These are phyloP conservation scores for Eidolon helvum DNA, from an alignment of 2,113 vertebrate species.

Conservation along the genomic window DNA sequence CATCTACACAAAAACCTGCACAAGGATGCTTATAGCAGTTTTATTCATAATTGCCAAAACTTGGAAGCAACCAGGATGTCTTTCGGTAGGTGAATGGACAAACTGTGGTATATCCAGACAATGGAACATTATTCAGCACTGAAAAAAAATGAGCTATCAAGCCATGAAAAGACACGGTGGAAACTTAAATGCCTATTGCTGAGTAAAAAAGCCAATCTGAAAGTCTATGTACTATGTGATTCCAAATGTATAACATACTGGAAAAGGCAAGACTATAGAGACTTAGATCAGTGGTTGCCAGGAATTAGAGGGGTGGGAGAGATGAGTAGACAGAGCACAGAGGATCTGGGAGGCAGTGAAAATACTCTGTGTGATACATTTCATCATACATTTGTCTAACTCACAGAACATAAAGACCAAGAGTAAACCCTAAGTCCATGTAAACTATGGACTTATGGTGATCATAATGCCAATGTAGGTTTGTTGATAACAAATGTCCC, in stretches of 20 bases:
- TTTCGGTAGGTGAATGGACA: neutral
- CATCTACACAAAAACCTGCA: neutral
- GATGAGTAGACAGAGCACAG: neutral
- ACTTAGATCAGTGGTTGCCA: neutral
- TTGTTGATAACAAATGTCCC: neutral
- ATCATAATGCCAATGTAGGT: too few relatives aligned
- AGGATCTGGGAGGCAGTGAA: neutral
- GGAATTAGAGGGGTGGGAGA: too few relatives aligned
- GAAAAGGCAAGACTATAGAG: neutral
- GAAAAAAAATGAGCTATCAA: neutral
- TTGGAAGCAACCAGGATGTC: neutral
- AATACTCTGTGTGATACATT: neutral
- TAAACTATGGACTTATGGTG: neutral
- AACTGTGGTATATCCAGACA: neutral
- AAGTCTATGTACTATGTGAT: neutral
- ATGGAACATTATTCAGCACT: neutral
- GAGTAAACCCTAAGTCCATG: neutral
- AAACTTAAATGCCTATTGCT: neutral
- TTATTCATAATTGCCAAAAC: neutral
- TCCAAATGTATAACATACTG: neutral
- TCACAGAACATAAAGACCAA: neutral
- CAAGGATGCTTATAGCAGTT: neutral
- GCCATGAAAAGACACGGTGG: neutral
- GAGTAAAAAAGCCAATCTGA: neutral
- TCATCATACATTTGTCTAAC: neutral